Conservation (phyloP, 2,888 invertebrate genomes). For the Panzeria rudis region DNA sequence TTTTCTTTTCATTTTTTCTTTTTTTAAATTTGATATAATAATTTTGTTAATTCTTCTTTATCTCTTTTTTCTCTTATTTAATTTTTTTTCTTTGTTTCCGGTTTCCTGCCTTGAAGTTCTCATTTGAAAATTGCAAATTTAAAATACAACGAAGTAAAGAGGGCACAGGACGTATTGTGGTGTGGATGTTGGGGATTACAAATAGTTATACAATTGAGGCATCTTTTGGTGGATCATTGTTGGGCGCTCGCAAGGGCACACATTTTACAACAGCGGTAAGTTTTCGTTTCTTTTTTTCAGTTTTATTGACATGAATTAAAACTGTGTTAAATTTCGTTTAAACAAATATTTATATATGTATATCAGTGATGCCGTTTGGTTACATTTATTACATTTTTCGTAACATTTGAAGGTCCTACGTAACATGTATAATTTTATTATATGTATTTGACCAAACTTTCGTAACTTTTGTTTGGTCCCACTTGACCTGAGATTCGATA, state of each 20-base stretch:
- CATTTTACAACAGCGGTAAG: slow-evolving; percentile 90
- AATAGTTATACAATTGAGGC: slow-evolving; percentile 98
- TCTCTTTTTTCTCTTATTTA: slow-evolving; percentile 22
- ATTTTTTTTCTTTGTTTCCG: slow-evolving; percentile 39
- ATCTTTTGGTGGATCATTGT: slow-evolving; percentile 94
- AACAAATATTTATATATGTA: too few species aligned
- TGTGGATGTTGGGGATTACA: slow-evolving; percentile 97
- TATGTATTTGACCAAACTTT: too few species aligned
- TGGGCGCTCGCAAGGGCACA: slow-evolving; percentile 91
- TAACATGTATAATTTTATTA: too few species aligned
- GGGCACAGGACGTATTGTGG: slow-evolving; percentile 96
- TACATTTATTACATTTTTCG: too few species aligned
- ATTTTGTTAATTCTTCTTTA: slow-evolving; percentile 54
- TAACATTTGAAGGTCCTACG: too few species aligned
- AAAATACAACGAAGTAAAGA: slow-evolving; percentile 96
- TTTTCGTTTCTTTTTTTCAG: slow-evolving; percentile 13
- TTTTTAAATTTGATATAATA: slow-evolving; percentile 24
- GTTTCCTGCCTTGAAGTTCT: slow-evolving; percentile 86
- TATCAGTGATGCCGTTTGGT: too few species aligned
- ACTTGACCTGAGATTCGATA: too few species aligned
- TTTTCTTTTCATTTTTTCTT: slow-evolving; percentile 10
- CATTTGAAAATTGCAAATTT: slow-evolving; percentile 97
- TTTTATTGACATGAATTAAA: neutral
- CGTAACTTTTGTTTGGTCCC: too few species aligned
- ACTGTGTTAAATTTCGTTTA: neutral